phyloP scores from a whole-genome alignment of 1,140 invertebrate species.

The Hylyphantes graminicola region DNA sequence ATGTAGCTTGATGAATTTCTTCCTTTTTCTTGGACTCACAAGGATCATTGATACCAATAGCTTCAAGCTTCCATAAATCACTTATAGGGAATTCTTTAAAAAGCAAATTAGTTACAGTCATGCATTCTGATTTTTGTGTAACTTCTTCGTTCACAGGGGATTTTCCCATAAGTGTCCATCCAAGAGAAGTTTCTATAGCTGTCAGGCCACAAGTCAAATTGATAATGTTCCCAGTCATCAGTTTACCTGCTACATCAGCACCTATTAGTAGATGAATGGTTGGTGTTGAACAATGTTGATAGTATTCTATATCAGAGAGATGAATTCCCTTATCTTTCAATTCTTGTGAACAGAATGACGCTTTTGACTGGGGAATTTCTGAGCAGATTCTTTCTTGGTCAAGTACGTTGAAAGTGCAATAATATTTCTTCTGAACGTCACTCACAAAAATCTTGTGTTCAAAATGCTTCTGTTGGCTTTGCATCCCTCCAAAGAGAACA shows the following conservation, averaged over 20 bases:
- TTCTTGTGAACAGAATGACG: background rate
- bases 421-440: background rate
- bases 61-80: background rate
- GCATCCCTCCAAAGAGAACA: background rate
- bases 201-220: constrained; percentile 13
- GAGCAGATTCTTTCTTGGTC: constrained; percentile 18
- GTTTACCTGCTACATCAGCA: constrained; percentile 19
- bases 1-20: too few relatives aligned
- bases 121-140: background rate
- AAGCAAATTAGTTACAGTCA: background rate
- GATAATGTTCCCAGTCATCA: constrained; percentile 11
- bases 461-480: constrained; percentile 1
- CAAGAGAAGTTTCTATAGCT: constrained; percentile 20
- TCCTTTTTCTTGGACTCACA: too few relatives aligned
- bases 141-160: background rate
- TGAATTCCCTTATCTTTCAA: constrained; percentile 9
- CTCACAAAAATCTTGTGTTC: constrained; percentile 1
- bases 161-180: constrained; percentile 30
- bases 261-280: constrained; percentile 9
- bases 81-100: background rate
- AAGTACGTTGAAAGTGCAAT: constrained; percentile 17
- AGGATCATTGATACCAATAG: background rate
- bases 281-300: background rate
- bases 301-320: background rate
- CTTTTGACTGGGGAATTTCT: background rate